These are phyloP conservation scores for Tipula lateralis DNA, from an alignment of 2,888 invertebrate species.

Conservation along the genomic window DNA sequence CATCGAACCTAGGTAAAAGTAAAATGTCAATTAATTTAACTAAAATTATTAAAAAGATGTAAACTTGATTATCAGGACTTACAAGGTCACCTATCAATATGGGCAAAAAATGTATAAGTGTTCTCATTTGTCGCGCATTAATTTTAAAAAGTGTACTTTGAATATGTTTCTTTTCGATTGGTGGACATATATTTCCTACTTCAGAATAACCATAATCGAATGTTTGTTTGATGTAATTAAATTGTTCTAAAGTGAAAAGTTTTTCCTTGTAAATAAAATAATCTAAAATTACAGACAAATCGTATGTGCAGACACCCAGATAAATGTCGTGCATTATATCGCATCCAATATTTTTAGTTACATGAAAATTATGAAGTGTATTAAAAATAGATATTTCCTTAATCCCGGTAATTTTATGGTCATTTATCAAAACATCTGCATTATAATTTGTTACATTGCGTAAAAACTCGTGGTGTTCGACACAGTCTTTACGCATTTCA, in stretches of 20 bases:
- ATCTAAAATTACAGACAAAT: neutral
- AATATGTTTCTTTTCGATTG: constrained; percentile 33
- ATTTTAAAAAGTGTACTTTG: constrained; percentile 33
- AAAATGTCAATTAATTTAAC: no score
- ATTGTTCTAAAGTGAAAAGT: no score
- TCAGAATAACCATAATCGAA: neutral
- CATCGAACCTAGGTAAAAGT: constrained; percentile 31
- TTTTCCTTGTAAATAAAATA: no score
- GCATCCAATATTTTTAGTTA: no score
- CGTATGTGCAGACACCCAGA: neutral
- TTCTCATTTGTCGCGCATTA: constrained; percentile 33
- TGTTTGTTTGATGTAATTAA: neutral
- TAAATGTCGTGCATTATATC: no score
- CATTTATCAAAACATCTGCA: neutral
- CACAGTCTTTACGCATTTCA: neutral
- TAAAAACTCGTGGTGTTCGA: neutral
- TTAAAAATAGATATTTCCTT: neutral
- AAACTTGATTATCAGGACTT: constrained; percentile 27
- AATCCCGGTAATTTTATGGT: no score
- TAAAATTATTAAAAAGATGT: neutral
- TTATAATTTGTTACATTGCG: neutral
- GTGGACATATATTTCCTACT: neutral
- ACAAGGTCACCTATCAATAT: constrained; percentile 34
- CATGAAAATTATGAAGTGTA: neutral
- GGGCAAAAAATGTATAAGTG: constrained; percentile 32